These are phyloP conservation scores for Drepana arcuata DNA, from an alignment of 1,140 invertebrate species.

Conservation along the genomic window DNA sequence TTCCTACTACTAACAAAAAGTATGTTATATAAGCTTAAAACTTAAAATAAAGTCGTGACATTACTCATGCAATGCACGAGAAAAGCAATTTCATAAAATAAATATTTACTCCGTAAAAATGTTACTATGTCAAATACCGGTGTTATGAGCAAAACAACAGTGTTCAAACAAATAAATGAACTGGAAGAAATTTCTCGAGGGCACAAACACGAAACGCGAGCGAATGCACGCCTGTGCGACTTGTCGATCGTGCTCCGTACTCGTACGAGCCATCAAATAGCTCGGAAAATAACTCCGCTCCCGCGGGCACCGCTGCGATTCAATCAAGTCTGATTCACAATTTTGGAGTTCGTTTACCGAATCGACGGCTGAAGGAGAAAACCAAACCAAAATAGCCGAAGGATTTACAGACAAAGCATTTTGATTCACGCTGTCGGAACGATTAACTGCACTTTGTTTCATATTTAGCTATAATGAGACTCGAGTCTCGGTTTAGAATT, in stretches of 20 bases:
- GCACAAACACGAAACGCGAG: slow-evolving; percentile 29
- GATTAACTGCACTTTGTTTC: no score
- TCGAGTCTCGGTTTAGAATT: no score
- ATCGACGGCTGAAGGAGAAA: slow-evolving; percentile 32
- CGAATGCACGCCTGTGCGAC: slow-evolving; percentile 27
- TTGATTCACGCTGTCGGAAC: no score
- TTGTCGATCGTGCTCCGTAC: slow-evolving; percentile 41
- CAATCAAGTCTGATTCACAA: slow-evolving; percentile 65
- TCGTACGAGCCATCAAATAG: slow-evolving; percentile 49
- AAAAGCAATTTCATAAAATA: no score
- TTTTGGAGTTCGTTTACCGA: slow-evolving; percentile 63
- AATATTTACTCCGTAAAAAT: no score
- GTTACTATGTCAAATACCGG: slow-evolving; percentile 23
- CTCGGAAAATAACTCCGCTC: slow-evolving; percentile 61
- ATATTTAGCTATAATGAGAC: no score
- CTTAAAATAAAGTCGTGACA: no score
- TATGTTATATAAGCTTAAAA: no score
- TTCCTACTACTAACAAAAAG: no score
- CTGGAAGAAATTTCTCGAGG: slow-evolving; percentile 56
- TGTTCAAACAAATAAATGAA: slow-evolving; percentile 54
- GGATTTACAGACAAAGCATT: slow-evolving; percentile 12
- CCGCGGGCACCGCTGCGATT: slow-evolving; percentile 53
- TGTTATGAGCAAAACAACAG: slow-evolving; percentile 24
- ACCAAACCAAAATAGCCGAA: slow-evolving; percentile 35
- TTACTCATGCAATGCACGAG: no score